These are phyloP conservation scores for Coracias cyanogaster DNA, from an alignment of 2,797 vertebrate species.

Conservation along the genomic window DNA sequence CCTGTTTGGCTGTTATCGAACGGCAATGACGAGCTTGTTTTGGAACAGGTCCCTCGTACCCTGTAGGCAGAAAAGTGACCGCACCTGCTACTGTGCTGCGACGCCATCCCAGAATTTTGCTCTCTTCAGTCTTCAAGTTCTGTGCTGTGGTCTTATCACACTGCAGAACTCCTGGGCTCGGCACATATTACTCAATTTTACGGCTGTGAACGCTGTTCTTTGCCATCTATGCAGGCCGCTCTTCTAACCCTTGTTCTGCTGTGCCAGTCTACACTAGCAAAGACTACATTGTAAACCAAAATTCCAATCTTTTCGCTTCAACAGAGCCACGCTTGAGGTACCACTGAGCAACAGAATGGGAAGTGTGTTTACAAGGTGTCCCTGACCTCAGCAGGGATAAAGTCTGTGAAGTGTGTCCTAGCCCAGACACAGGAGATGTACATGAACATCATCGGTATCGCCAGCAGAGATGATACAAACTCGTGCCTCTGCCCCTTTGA, in stretches of 20 bases:
- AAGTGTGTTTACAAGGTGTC: background rate
- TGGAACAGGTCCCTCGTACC: background rate
- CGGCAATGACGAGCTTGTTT: background rate
- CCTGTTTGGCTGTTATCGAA: background rate
- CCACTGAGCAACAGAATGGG: accelerated
- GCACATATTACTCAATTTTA: background rate
- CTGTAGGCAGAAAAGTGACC: accelerated
- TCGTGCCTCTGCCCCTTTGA: background rate
- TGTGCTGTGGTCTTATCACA: background rate
- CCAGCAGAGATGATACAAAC: accelerated
- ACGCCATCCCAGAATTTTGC: background rate
- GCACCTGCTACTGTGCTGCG: background rate
- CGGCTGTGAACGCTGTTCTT: background rate
- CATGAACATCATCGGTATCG: accelerated
- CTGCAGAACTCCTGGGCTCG: background rate
- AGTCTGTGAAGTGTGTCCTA: accelerated
- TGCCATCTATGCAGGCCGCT: accelerated
- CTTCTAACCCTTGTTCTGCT: background rate
- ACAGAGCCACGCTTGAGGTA: accelerated
- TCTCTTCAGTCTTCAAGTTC: background rate
- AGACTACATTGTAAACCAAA: background rate
- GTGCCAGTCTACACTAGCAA: too few relatives aligned
- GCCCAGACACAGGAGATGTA: background rate
- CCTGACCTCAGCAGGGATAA: background rate
- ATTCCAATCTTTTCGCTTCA: background rate